Evolutionary conservation across 2,113 vertebrate genomes (phyloP), one percentile per base, ranked within the genome.

Genomic region (Paedocypris sp.): DNA sequence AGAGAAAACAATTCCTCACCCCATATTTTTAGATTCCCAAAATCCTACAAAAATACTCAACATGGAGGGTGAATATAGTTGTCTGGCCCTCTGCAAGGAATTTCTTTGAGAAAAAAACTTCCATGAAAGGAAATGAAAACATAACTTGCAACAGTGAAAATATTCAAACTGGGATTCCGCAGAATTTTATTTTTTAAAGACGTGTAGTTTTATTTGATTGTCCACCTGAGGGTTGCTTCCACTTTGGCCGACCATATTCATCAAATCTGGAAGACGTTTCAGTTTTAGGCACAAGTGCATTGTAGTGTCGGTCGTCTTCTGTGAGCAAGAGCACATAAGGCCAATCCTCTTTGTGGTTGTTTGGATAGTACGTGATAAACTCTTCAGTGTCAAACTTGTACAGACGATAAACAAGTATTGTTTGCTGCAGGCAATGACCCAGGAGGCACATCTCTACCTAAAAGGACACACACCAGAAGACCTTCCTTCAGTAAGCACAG

Each of bases 381-480:
- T 92, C 90, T 29, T 91, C 89, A 0, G 88, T 90, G 67, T 71
- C 73, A 1, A 81, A 74, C 66, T 90, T 92, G 67, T 91, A 92
- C 2, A 92, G 75, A 5, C 90, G 80, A 68, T 88, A 90, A 9
- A 89, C 90, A 62, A 67, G 77, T 60, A 92, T 88, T 36, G 80
- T 87, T 9, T 86, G 79, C 56, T 83, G 76, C 48, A 92, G 76
- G 0, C 89, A 76, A 6, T 91, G 87, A 32, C 88, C 90, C 1
- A 92, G 86, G 8, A 92, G 88, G 69, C 91, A 92, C 90, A 92
- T 92, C 71, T 92, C 90, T 41, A 92, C 89, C 90, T 80, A 38
- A 22, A 42, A 60, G 20, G 42, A 1, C 58, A 18, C 19, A 50
- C 2, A 65, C 11, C 18, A 59, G 25, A 29, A 39, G 20, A 18